phyloP scores from a whole-genome alignment of 2,797 vertebrate species.

The Arnoldichthys spilopterus region DNA sequence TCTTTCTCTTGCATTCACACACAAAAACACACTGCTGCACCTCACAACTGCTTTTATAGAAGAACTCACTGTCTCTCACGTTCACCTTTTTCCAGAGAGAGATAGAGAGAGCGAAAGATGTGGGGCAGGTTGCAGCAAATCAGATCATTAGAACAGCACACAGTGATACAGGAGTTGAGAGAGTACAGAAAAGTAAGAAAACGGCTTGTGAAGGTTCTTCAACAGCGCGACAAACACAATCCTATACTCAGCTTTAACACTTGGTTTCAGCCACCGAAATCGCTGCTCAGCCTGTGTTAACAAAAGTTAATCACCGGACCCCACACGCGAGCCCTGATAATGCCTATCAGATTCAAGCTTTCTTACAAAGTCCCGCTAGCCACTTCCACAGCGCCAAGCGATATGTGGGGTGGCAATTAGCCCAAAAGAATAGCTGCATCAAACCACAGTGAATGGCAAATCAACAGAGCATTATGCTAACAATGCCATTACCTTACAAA shows the following conservation, averaged over 20 bases:
- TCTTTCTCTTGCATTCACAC: too few species aligned
- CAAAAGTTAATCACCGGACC: slow-evolving; percentile 46
- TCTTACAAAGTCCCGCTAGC: slow-evolving; percentile 15
- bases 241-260: background rate
- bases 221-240: background rate
- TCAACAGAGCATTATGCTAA: slow-evolving; percentile 60
- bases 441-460: slow-evolving; percentile 53
- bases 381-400: slow-evolving; percentile 35
- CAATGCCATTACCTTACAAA: slow-evolving; percentile 60
- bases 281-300: slow-evolving; percentile 28
- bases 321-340: slow-evolving; percentile 35
- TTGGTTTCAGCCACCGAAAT: slow-evolving; percentile 3
- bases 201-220: background rate
- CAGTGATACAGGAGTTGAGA: background rate
- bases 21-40: slow-evolving; percentile 22
- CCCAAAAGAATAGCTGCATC: slow-evolving; percentile 54
- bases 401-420: slow-evolving; percentile 59
- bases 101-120: background rate
- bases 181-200: background rate
- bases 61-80: background rate
- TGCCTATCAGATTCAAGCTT: slow-evolving; percentile 40
- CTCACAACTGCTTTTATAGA: background rate
- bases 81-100: background rate
- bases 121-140: background rate
- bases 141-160: background rate